A percentile compares a stretch with the other conserved stretches of the same genome.
These are phyloP conservation scores for Albula goreensis DNA, from an alignment of 2,113 vertebrate species.

Conservation along the genomic window DNA sequence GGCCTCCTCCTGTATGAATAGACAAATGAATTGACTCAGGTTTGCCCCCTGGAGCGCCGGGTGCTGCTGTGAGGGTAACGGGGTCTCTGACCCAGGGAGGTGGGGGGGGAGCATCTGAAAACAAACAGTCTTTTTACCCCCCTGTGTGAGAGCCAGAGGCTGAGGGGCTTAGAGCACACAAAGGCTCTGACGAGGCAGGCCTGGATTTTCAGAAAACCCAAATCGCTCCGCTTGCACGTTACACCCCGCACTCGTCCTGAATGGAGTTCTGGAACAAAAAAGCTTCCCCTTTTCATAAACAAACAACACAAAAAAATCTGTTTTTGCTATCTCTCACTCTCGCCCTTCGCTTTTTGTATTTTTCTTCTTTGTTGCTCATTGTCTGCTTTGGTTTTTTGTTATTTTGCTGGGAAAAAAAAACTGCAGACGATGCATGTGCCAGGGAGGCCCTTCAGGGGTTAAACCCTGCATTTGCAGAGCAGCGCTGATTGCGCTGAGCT, in stretches of 20 bases:
- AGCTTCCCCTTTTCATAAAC: not conserved
- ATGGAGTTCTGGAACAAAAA: constrained; percentile 4
- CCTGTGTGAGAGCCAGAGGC: not conserved
- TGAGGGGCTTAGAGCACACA: not conserved
- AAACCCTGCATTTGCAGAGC: not conserved
- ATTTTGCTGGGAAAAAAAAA: no score
- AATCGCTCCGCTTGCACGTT: not conserved
- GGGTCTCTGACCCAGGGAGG: not conserved
- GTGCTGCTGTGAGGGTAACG: not conserved
- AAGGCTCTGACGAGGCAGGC: not conserved
- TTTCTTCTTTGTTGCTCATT: constrained; percentile 1
- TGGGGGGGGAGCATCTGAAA: not conserved
- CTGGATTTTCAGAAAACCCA: no score
- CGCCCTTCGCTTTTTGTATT: not conserved
- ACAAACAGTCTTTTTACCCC: not conserved
- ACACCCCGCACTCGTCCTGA: not conserved
- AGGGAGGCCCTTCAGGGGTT: not conserved
- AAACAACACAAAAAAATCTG: constrained; percentile 4
- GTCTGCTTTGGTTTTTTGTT: not conserved
- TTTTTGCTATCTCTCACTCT: not conserved
- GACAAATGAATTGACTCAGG: no score
- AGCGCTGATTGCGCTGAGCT: not conserved
- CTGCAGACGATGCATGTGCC: not conserved
- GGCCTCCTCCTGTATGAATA: no score
- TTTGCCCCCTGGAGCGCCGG: not conserved